phyloP scores from a whole-genome alignment of 2,888 invertebrate species.

The Ditylenchus weischeri region DNA sequence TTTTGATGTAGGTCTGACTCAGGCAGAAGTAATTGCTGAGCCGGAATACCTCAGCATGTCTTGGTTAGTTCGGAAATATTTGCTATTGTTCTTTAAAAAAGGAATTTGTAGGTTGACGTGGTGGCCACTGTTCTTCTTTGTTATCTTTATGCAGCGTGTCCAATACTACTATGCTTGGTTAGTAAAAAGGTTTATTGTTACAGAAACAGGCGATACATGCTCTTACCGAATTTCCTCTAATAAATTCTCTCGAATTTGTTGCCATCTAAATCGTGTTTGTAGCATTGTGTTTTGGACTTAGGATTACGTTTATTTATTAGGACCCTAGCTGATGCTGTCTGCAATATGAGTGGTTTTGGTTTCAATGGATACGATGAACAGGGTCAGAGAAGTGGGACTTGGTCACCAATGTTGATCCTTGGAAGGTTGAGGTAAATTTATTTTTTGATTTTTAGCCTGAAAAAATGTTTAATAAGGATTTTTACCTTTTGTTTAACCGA shows the following conservation, averaged over 20 bases:
- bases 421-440: conserved; percentile 30
- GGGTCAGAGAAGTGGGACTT: conserved; percentile 83
- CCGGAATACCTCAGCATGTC: conserved; percentile 35
- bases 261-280: too few relatives aligned
- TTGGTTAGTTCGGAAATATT: conserved; percentile 4
- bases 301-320: too few relatives aligned
- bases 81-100: too few relatives aligned
- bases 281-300: too few relatives aligned
- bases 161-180: conserved; percentile 60
- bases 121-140: conserved; percentile 44
- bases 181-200: too few relatives aligned
- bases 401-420: conserved; percentile 70
- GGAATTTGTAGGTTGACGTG: conserved; percentile 20
- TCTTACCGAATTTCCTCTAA: too few relatives aligned
- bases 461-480: not conserved
- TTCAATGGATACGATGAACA: conserved; percentile 74
- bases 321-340: conserved; percentile 62
- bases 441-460: not conserved
- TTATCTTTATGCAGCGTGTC: conserved; percentile 48
- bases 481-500: too few relatives aligned
- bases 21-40: conserved; percentile 24
- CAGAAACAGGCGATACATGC: too few relatives aligned
- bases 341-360: conserved; percentile 88
- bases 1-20: not conserved
- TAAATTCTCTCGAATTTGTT: too few relatives aligned